Conservation (phyloP, 2,888 invertebrate species). For the Electrophaes corylata region DNA sequence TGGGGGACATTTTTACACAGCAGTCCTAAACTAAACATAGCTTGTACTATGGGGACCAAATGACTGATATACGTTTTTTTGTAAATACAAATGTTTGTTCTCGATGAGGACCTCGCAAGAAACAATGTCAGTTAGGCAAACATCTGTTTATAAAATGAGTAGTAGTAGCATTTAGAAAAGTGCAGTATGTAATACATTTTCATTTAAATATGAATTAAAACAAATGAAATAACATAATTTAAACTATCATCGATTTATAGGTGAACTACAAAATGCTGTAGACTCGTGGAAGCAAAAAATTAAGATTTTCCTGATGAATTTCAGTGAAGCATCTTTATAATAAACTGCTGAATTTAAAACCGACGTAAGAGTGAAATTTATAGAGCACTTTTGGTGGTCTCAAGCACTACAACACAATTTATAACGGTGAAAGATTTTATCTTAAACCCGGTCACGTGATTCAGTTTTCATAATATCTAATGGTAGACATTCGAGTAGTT, state of each 20-base stretch:
- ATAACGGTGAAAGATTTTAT: constrained; percentile 18
- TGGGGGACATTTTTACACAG: too few relatives aligned
- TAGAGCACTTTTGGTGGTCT: constrained; percentile 21
- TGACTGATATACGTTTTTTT: too few relatives aligned
- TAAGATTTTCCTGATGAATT: constrained; percentile 60
- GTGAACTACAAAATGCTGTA: constrained; percentile 40
- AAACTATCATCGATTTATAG: constrained; percentile 54
- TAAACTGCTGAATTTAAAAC: constrained; percentile 30
- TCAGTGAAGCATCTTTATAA: constrained; percentile 47
- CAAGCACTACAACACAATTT: constrained; percentile 14
- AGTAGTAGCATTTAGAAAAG: neutral
- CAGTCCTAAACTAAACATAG: too few relatives aligned
- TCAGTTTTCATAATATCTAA: constrained; percentile 6
- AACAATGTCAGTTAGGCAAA: neutral
- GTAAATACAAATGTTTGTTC: too few relatives aligned
- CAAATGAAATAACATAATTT: constrained; percentile 4
- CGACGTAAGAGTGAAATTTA: constrained; percentile 34
- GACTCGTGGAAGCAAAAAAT: constrained; percentile 56
- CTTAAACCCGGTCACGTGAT: constrained; percentile 2
- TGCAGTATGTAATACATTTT: constrained; percentile 2
- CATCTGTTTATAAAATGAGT: neutral
- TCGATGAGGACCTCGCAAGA: too few relatives aligned
- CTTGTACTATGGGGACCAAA: too few relatives aligned
- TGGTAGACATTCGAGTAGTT: constrained; percentile 5
- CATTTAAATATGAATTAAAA: constrained; percentile 1